phyloP scores from a whole-genome alignment of 2,113 vertebrate species.

The Podarcis muralis region DNA sequence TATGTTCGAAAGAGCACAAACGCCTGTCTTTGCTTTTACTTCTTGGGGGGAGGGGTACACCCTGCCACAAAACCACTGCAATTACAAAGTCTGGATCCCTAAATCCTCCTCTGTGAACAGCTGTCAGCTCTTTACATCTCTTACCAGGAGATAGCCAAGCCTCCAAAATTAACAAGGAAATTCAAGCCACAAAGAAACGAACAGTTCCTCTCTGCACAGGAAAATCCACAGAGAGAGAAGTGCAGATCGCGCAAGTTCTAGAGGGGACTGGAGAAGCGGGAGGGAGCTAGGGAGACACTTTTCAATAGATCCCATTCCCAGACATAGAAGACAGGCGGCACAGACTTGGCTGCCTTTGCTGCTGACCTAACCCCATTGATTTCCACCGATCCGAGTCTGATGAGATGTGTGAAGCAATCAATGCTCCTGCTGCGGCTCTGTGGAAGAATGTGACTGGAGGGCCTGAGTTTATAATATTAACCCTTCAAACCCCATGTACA shows the following conservation, averaged over 20 bases:
- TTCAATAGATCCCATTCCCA: rapidly evolving
- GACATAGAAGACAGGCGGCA: neutral
- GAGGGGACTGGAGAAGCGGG: neutral
- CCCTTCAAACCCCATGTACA: rapidly evolving
- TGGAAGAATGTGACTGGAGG: rapidly evolving
- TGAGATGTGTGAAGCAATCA: neutral
- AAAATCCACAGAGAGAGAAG: neutral
- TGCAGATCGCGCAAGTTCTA: neutral
- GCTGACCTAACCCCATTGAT: slow-evolving; percentile 23
- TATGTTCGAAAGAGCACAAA: neutral
- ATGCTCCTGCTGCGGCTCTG: neutral
- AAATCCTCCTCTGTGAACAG: neutral
- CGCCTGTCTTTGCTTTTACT: neutral
- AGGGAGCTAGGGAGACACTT: neutral
- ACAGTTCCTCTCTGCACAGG: neutral
- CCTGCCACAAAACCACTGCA: neutral
- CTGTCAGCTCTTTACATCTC: neutral
- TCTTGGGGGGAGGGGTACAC: neutral
- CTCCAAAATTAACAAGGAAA: neutral
- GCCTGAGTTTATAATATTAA: neutral
- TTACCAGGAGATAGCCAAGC: neutral
- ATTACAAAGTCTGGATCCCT: neutral
- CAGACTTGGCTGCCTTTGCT: neutral
- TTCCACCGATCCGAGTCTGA: neutral
- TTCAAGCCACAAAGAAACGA: neutral